Evolutionary conservation across 1,140 invertebrate genomes (phyloP), one percentile per base, ranked within the genome.

Genomic region (Lineus longissimus): DNA sequence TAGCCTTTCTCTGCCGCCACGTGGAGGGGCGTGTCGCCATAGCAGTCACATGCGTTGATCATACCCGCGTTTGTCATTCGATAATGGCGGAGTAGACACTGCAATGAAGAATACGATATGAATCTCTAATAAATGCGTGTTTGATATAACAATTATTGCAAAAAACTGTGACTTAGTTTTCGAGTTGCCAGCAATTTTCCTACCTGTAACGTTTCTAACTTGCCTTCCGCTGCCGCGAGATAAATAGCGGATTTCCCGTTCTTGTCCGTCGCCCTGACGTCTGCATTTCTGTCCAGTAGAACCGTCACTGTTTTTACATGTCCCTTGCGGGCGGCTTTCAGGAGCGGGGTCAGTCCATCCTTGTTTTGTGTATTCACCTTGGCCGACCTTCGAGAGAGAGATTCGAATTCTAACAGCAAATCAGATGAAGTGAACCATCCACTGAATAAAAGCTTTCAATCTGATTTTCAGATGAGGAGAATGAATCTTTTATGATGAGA

Each of bases 1-100:
- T 86, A 87, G 0, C 89, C 89, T 72, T 89, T 87, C 43, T 86
- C 83, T 40, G 87, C 87, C 17, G 89, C 90, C 74, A 90, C 87
- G 68, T 90, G 89, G 19, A 91, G 75, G 0, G 89, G 88, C 25
- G 75, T 73, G 56, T 82, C 80, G 55, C 79, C 79, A 69, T 76
- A 82, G 23, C 76, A 67, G 68, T 85, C 83, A 66, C 74, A 76
- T 25, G 72, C 64, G 59, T 82, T 76, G 22, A 85, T 69, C 30
- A 83, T 62, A 4, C 70, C 66, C 36, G 59, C 65, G 4, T 7
- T 4, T 7, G 15, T 36, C 15, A 36, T 36, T 15, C 6, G 4
- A 36, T 4, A 15, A 15, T 36, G 33, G 15, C 33, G 6, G 33
- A 36, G 33, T 7, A 36, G 33, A 36, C 6, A 4, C 47, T 19